phyloP scores from a whole-genome alignment of 1,140 invertebrate genomes.

The Lepidostoma basale region DNA sequence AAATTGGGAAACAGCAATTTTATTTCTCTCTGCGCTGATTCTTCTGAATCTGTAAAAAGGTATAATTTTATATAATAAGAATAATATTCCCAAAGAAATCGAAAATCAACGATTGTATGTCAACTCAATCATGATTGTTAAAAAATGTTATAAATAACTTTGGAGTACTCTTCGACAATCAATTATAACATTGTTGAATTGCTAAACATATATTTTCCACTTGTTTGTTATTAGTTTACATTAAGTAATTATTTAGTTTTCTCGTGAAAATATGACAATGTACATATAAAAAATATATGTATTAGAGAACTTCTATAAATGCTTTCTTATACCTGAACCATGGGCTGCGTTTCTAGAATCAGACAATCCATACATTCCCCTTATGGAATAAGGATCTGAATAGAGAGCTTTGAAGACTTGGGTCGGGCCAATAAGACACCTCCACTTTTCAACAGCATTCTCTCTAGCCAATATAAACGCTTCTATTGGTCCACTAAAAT shows the following conservation, averaged over 20 bases:
- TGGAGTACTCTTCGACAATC: too few species aligned
- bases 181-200: too few species aligned
- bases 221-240: too few species aligned
- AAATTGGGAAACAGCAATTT: constrained; percentile 85
- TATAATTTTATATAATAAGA: too few species aligned
- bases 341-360: constrained; percentile 93
- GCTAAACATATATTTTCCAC: too few species aligned
- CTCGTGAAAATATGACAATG: too few species aligned
- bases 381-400: constrained; percentile 74
- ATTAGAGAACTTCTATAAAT: too few species aligned
- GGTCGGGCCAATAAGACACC: constrained; percentile 85
- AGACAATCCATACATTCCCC: constrained; percentile 84
- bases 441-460: constrained; percentile 81
- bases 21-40: constrained; percentile 79
- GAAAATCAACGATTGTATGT: too few species aligned
- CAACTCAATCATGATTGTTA: too few species aligned
- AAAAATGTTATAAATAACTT: too few species aligned
- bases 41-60: constrained; percentile 73
- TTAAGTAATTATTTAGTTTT: too few species aligned
- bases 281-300: too few species aligned
- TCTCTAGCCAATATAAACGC: constrained; percentile 76
- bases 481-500: constrained; percentile 79
- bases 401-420: constrained; percentile 83
- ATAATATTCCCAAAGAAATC: not conserved
- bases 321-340: constrained; percentile 90